Conservation (phyloP, 2,797 vertebrate genomes). For the Dicrostonyx torquatus region DNA sequence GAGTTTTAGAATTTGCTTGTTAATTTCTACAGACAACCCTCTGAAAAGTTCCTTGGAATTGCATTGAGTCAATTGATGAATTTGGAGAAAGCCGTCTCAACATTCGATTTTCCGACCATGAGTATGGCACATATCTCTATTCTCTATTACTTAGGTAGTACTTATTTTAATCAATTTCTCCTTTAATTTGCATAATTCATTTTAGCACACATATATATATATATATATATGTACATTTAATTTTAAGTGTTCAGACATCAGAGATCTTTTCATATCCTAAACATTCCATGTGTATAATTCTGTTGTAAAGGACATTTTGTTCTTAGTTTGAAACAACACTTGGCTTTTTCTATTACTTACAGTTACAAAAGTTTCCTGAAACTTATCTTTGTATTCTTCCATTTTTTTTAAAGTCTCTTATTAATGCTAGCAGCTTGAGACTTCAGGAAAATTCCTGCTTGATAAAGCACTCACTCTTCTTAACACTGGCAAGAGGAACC, state of each 20-base stretch:
- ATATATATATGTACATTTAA: background rate
- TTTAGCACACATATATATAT: background rate
- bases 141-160: background rate
- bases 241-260: background rate
- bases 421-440: background rate
- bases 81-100: background rate
- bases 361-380: background rate
- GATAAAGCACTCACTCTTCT: too few species aligned
- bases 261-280: background rate
- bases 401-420: background rate
- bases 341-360: background rate
- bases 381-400: background rate
- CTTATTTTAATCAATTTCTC: background rate
- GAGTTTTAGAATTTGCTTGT: background rate
- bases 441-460: too few species aligned
- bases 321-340: background rate
- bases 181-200: background rate
- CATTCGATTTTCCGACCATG: background rate
- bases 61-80: background rate
- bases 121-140: background rate
- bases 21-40: background rate
- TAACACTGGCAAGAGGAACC: too few species aligned
- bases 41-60: background rate
- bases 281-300: background rate
- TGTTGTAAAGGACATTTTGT: background rate